These are phyloP conservation scores for Cladorhizidae sp. DNA, from an alignment of 37 sponge, comb jelly and placozoan genomes.

Conservation along the genomic window DNA sequence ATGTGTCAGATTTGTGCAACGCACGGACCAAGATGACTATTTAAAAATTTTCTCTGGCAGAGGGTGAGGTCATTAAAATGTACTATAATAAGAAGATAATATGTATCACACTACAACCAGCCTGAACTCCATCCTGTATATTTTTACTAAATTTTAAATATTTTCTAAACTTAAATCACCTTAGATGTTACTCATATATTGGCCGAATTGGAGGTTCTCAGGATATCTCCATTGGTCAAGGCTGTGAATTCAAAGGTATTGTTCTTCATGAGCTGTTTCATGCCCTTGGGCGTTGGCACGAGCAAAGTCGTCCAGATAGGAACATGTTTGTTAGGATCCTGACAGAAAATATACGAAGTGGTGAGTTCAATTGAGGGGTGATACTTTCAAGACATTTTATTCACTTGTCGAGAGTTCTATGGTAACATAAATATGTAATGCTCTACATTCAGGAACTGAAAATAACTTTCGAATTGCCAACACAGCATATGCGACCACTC, in stretches of 20 bases:
- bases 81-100: no score
- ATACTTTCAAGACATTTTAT: no score
- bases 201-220: constrained; percentile 67
- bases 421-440: neutral
- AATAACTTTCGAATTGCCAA: constrained; percentile 62
- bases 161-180: neutral
- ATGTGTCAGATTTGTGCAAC: constrained; percentile 56
- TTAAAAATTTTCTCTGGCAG: constrained; percentile 54
- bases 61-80: constrained; percentile 67
- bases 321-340: constrained; percentile 58
- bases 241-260: constrained; percentile 75
- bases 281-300: constrained; percentile 61
- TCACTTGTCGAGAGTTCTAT: no score
- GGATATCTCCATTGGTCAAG: constrained; percentile 73
- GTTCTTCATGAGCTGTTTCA: constrained; percentile 80
- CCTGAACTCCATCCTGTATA: neutral
- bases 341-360: constrained; percentile 44
- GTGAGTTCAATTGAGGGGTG: neutral
- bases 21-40: constrained; percentile 59
- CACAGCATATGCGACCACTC: constrained; percentile 49
- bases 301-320: constrained; percentile 87
- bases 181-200: constrained; percentile 72
- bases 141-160: no score
- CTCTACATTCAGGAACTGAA: constrained; percentile 33
- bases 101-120: no score